Evolutionary conservation across 92 coral and sea anemone genomes (phyloP).

Genomic region (Heliopora coerulea): DNA sequence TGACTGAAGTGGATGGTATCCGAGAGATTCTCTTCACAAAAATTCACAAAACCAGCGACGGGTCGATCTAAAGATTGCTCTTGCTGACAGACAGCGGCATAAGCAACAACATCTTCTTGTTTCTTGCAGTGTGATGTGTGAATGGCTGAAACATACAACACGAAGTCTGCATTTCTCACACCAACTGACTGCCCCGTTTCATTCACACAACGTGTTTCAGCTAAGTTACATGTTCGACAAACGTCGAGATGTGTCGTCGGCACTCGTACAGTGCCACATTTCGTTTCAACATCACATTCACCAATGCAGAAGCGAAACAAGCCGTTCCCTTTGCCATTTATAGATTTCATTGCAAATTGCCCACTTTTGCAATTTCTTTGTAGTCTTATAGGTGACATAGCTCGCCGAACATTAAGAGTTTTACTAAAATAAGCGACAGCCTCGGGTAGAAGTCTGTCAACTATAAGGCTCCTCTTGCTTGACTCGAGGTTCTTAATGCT

Average conservation of each 20-base stretch:
- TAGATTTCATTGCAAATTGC: slow-evolving; percentile 49
- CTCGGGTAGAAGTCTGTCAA: slow-evolving; percentile 53
- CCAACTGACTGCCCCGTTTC: slow-evolving; percentile 44
- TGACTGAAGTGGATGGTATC: slow-evolving; percentile 50
- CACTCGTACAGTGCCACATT: slow-evolving; percentile 69
- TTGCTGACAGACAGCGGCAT: slow-evolving; percentile 85
- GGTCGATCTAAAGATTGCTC: slow-evolving; percentile 83
- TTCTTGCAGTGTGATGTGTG: slow-evolving; percentile 55
- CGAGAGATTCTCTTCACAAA: slow-evolving; percentile 68
- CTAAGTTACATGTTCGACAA: slow-evolving; percentile 69
- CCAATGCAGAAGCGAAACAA: slow-evolving; percentile 65
- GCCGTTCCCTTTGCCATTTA: slow-evolving; percentile 72
- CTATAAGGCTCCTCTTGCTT: slow-evolving; percentile 52
- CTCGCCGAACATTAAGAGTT: slow-evolving; percentile 73
- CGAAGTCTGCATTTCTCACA: slow-evolving; percentile 71
- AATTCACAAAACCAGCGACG: slow-evolving; percentile 85
- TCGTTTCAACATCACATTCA: slow-evolving; percentile 56
- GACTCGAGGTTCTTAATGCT: slow-evolving; percentile 10
- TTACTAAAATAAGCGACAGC: slow-evolving; percentile 65
- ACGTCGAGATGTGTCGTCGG: slow-evolving; percentile 69
- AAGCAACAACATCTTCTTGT: slow-evolving; percentile 59
- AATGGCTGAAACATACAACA: slow-evolving; percentile 69
- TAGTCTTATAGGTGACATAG: slow-evolving; percentile 59
- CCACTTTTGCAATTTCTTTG: slow-evolving; percentile 73
- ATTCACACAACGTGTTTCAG: slow-evolving; percentile 37